Evolutionary conservation across 2,113 vertebrate species (phyloP).

Genomic region (rabbit (Oryctolagus cuniculus)): DNA sequence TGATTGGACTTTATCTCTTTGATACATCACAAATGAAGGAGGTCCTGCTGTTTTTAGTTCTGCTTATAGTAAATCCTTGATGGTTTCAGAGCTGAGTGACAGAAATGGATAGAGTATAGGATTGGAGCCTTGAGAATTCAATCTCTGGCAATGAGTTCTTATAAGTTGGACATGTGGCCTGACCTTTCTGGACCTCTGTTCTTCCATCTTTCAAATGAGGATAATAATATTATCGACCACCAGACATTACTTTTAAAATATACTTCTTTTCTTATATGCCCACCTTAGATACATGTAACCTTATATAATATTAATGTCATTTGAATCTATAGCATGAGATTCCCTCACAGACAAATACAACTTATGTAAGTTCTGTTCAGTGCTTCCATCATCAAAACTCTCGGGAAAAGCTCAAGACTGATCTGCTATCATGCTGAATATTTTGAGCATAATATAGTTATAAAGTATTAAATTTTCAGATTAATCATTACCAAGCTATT

Average conservation of each 20-base stretch:
- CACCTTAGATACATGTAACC: slow-evolving; percentile 44
- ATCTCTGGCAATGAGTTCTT: slow-evolving; percentile 61
- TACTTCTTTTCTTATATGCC: slow-evolving; percentile 39
- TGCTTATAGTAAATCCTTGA: slow-evolving; percentile 75
- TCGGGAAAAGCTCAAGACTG: slow-evolving; percentile 37
- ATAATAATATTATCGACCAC: slow-evolving; percentile 64
- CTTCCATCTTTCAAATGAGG: slow-evolving; percentile 67
- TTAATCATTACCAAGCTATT: neutral
- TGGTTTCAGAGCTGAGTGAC: slow-evolving; percentile 65
- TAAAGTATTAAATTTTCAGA: slow-evolving; percentile 47
- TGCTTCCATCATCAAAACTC: neutral
- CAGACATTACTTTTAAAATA: slow-evolving; percentile 55
- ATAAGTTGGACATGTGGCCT: slow-evolving; percentile 54
- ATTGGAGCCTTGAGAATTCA: slow-evolving; percentile 72
- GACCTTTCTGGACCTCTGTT: slow-evolving; percentile 60
- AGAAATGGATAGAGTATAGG: slow-evolving; percentile 55
- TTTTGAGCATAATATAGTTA: slow-evolving; percentile 3
- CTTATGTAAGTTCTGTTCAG: neutral
- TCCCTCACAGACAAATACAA: neutral
- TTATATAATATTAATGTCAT: slow-evolving; percentile 49
- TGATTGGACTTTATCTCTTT: slow-evolving; percentile 72
- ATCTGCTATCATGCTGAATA: neutral
- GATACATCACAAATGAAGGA: slow-evolving; percentile 65
- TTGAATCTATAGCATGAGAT: neutral
- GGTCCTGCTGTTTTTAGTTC: slow-evolving; percentile 71